Evolutionary conservation across 2,113 vertebrate species (phyloP), one percentile per base, ranked within the genome.

Genomic region (Cyprinodon tularosa): DNA sequence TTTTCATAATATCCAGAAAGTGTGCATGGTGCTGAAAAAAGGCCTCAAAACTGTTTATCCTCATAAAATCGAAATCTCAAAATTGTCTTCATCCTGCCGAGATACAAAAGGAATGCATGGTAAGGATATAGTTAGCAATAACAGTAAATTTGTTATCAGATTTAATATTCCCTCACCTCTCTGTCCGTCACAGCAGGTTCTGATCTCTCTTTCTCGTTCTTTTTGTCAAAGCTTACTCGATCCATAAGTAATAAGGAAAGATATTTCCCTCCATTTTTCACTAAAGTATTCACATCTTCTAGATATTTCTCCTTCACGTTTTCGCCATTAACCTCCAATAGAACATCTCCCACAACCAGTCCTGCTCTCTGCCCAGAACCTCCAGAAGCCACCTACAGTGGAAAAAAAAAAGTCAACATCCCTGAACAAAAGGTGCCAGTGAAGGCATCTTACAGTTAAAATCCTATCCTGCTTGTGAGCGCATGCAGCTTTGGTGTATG

Each of bases 291-390:
- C 63, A 91, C 92, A 12, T 94, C 92, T 42, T 91, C 90, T 71
- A 94, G 75, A 74, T 36, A 66, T 74, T 93, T 85, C 15, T 89
- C 81, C 37, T 90, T 92, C 78, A 96, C 89, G 59, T 94, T 91
- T 71, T 84, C 68, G 68, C 95, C 94, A 3, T 96, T 96, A 57
- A 96, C 90, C 73, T 96, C 94, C 37, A 95, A 78, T 66, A 96
- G 59, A 36, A 91, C 66, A 4, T 96, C 95, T 69, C 94, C 94
- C 9, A 70, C 82, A 68, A 71, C 77, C 42, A 96, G 89, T 14
- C 94, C 96, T 6, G 93, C 93, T 50, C 11, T 90, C 65, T 93
- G 81, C 20, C 92, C 96, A 12, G 94, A 48, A 20, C 93, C 90
- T 9, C 91, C 93, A 39, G 69, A 68, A n/a, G 83, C 78, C 72